Conservation (phyloP, 2,888 invertebrate genomes). For the Mamestra brassicae region DNA sequence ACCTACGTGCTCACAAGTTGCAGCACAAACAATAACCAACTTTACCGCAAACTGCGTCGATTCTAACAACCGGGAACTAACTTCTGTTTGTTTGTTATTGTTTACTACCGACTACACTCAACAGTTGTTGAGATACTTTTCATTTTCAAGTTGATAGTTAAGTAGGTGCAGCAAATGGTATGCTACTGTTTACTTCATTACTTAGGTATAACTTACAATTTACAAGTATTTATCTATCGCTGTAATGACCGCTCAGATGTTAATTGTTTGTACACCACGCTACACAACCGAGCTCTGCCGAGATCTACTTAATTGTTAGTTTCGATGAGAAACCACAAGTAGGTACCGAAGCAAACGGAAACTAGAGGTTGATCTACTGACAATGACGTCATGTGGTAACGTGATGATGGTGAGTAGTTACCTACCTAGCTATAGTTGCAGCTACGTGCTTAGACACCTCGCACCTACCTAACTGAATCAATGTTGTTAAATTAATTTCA, state of each 20-base stretch:
- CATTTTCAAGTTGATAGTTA: constrained; percentile 19
- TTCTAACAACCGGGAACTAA: constrained; percentile 42
- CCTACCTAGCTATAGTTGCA: background rate
- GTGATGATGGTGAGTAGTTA: constrained; percentile 42
- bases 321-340: constrained; percentile 54
- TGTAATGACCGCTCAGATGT: constrained; percentile 50
- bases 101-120: constrained; percentile 48
- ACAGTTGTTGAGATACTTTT: constrained; percentile 38
- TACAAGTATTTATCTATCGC: constrained; percentile 34
- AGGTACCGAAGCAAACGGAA: constrained; percentile 39
- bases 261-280: constrained; percentile 52
- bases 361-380: constrained; percentile 48
- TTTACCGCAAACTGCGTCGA: constrained; percentile 46
- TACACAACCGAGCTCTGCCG: constrained; percentile 29
- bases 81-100: constrained; percentile 55
- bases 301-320: constrained; percentile 32
- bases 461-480: constrained; percentile 1
- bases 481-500: constrained; percentile 23
- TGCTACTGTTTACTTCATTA: constrained; percentile 8
- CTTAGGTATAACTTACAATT: constrained; percentile 35
- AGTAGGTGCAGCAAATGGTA: constrained; percentile 6
- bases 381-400: constrained; percentile 63
- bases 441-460: constrained; percentile 7
- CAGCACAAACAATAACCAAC: constrained; percentile 58
- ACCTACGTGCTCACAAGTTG: constrained; percentile 55